phyloP scores from a whole-genome alignment of 2,113 vertebrate species.

The Prietella phreatophila region DNA sequence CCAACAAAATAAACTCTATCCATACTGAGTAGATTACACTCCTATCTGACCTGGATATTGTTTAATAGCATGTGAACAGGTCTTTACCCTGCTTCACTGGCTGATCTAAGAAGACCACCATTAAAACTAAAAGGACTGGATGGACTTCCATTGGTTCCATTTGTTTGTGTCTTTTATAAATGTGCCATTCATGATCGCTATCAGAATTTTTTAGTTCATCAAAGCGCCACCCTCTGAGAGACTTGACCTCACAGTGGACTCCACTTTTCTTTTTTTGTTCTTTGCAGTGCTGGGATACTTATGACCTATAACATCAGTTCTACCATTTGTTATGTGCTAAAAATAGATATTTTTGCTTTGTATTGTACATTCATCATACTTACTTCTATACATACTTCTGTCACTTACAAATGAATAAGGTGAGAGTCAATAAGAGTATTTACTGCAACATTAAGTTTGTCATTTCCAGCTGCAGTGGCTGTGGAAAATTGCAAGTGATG shows the following conservation, averaged over 20 bases:
- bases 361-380: neutral
- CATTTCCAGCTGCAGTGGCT: constrained; percentile 35
- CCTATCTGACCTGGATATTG: constrained; percentile 69
- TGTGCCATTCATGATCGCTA: constrained; percentile 64
- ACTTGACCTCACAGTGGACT: constrained; percentile 26
- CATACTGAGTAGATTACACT: constrained; percentile 74
- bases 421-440: constrained; percentile 40
- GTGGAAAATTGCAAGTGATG: constrained; percentile 59
- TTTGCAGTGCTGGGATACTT: neutral
- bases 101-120: constrained; percentile 62
- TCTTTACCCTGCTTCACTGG: constrained; percentile 63
- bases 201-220: constrained; percentile 64
- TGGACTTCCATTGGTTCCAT: constrained; percentile 57
- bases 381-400: neutral
- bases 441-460: constrained; percentile 42
- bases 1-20: constrained; percentile 72
- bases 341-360: neutral
- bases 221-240: constrained; percentile 54
- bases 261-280: neutral
- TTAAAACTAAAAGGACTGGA: constrained; percentile 58
- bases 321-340: neutral
- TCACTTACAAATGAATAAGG: constrained; percentile 4
- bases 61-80: constrained; percentile 73
- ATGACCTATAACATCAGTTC: neutral
- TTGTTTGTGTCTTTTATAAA: constrained; percentile 70